Base-by-base conservation (phyloP, 2,797 vertebrate species). In the Gymnodraco acuticeps region DNA sequence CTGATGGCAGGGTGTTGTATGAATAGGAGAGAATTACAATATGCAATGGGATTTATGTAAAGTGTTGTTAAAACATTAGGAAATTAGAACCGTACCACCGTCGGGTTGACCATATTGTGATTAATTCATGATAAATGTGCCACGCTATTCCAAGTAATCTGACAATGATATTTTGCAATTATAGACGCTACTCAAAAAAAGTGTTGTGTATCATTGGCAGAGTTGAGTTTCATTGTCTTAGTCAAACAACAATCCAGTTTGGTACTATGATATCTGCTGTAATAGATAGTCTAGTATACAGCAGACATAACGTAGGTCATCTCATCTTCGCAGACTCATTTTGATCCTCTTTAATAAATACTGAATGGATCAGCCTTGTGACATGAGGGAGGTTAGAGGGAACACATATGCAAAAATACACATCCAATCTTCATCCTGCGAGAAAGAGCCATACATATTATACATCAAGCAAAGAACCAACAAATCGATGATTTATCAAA, bases 281-380 rank as follows among this genome's bases (percentile, higher is more conserved):
- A 78, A 85, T 1, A 17, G 81, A 88, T 85, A 48, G 69, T 82
- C 70, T 85, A 64, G 38, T 51, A 11, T 17, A 42, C 54, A 46
- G 76, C 79, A 89, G 88, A 88, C 80, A 15, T 79, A 75, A 10
- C 19, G 67, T 77, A 70, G 74, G 82, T 82, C 16, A 77, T 83
- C 79, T 82, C 72, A 77, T 80, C 63, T 74, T 64, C 33, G 61
- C 60, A 13, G 16, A 5, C 14, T 10, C 69, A 4, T 60, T 61
- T 50, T 62, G 68, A 78, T 76, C 31, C 38, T 43, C 23, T 60
- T 70, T 52, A 59, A 82, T 59, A 70, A 27, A n/a, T 48, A 20
- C 75, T 63, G 48, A 78, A 58, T 17, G 56, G n/a, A 19, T 23
- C 12, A 17, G 23, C 58, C 16, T 20, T 48, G 31, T 23, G 42